Evolutionary conservation across 2,888 invertebrate genomes (phyloP).

Genomic region (Parnassius orleans): DNA sequence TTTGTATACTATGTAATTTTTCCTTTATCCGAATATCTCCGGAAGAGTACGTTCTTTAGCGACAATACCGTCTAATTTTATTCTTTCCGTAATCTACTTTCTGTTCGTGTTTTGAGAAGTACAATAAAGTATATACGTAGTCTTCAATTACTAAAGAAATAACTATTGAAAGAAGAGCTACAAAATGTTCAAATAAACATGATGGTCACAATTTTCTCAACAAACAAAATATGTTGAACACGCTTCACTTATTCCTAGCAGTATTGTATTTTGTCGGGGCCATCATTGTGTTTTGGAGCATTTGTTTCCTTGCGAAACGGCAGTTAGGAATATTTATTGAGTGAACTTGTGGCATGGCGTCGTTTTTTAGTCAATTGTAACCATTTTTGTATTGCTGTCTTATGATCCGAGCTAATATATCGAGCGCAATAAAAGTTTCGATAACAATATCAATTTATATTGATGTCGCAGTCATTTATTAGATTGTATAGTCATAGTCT

Average conservation of each 20-base stretch:
- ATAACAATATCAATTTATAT: constrained; percentile 50
- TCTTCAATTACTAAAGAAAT: constrained; percentile 49
- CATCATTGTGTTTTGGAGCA: constrained; percentile 76
- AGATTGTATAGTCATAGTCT: constrained; percentile 13
- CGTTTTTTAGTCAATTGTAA: constrained; percentile 72
- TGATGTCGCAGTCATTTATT: constrained; percentile 26
- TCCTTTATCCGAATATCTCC: too few relatives aligned
- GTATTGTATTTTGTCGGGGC: constrained; percentile 68
- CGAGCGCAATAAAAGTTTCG: constrained; percentile 56
- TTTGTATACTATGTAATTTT: too few relatives aligned
- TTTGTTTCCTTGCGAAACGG: constrained; percentile 76
- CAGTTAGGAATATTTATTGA: constrained; percentile 79
- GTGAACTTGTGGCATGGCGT: constrained; percentile 73
- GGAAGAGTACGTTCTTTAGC: too few relatives aligned
- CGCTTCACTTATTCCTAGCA: constrained; percentile 68
- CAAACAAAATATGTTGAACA: constrained; percentile 73
- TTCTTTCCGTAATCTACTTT: too few relatives aligned
- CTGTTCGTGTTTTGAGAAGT: too few relatives aligned
- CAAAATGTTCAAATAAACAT: constrained; percentile 55
- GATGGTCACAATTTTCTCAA: constrained; percentile 61
- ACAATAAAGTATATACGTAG: background rate
- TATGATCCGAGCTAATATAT: constrained; percentile 51
- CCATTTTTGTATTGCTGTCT: constrained; percentile 58
- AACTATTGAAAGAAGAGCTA: constrained; percentile 50
- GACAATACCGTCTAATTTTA: too few relatives aligned